Base-by-base conservation (phyloP, 2,113 vertebrate genomes). In the Pomatorhinus ruficollis region DNA sequence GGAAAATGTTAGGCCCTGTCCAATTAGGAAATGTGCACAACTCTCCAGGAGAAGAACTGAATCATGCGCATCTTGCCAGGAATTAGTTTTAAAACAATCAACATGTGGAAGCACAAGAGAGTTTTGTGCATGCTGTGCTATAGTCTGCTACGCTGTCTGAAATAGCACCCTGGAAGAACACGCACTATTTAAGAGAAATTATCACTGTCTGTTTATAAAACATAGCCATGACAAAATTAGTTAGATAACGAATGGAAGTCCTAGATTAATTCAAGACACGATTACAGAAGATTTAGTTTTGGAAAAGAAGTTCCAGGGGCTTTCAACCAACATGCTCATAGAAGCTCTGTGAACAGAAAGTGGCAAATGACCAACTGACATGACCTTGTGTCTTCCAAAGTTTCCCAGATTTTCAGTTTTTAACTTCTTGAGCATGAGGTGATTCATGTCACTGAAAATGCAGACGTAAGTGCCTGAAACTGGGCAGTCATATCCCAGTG, bases 401-500 rank as follows among this genome's bases (percentile, higher is more conserved):
- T 57, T 21, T 70, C 56, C 23, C 49, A 82, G 47, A 77, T 77
- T 80, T 79, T 87, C 33, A 13, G 15, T 45, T 95, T 90, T 75
- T n/a, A 64, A 76, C 66, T 68, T 25, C 64, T 70, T 30, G 18
- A 76, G 42, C 39, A 54, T 60, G 19, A 89, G 18, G 39, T 42
- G 39, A 74, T 53, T 69, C 40, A 31, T 15, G 19, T 7, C 60
- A 74, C 45, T 80, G 76, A 86, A 83, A 84, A 91, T 27, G 74
- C 15, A 49, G n/a, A 56, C 2, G 1, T 63, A 81, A 65, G 50
- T 8, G n/a, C 5, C 35, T 49, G 49, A 56, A 76, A 75, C 24
- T 15, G 19, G 37, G 12, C 31, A 54, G 30, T 21, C 0, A 0
- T 20, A 72, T n/a, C 35, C 53, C 63, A 83, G 27, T 10, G 35